Evolutionary conservation across 2,888 invertebrate species (phyloP), one percentile per base, ranked within the genome.

Genomic region (Pyrrhosoma nymphula): DNA sequence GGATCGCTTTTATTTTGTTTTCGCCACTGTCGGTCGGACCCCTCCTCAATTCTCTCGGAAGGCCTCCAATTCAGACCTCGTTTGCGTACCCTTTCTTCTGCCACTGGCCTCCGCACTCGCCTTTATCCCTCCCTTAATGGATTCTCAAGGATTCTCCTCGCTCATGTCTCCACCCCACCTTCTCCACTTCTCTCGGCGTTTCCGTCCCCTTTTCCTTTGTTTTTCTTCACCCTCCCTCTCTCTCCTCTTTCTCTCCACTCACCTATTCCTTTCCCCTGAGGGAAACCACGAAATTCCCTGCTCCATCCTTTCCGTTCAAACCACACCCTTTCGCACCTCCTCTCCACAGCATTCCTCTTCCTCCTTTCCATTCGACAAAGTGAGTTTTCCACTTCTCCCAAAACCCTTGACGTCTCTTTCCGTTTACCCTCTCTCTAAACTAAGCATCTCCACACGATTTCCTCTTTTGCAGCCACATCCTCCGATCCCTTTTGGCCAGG

Each of bases 11-110:
- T 55, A 23, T 89, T 89, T 89, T 47, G 55, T 26, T 56, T 89
- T 26, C 12, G 47, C 88, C 39, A 47, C 39, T 88, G 23, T 56
- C 12, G 26, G 55, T 8, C 60, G 20, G 47, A 60, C 60, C 60
- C 60, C 60, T 60, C 60, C 60, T 20, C 60, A 60, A 56, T 20
- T 60, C 60, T 12, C 89, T 89, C 35, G 82, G n/a, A 14, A 14
- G 35, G 30, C 82, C 35, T 35, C 82, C 82, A 82, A 82, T 82
- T n/a, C 82, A 82, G 30, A 6, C 14, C 35, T 35, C 82, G 35
- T 82, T 82, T 82, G 82, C 82, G 82, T 82, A 82, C 47, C 89
- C 56, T 89, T n/a, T 56, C 89, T 89, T n/a, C 55, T 23, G 23
- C 35, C 82, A 35, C 10, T n/a, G 69, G 30, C 16, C 82, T n/a